A percentile compares a stretch with the other conserved stretches of the same genome.
Evolutionary conservation across 2,113 vertebrate species (phyloP).

Genomic region (Aegotheles bennettii): DNA sequence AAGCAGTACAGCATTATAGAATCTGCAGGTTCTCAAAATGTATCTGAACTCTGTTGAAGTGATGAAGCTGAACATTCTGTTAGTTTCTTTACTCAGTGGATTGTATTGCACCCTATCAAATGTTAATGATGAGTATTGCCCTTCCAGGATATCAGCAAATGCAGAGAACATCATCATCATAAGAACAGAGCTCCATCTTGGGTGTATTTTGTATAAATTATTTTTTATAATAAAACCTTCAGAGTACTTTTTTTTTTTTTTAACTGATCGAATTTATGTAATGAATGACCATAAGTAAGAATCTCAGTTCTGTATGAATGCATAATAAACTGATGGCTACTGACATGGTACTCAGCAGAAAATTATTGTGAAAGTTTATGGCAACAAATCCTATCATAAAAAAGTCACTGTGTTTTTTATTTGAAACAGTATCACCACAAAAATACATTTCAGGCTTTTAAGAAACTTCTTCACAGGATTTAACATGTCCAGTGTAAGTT

Average conservation of each 20-base stretch:
- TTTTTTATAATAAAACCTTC: background rate
- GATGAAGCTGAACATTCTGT: background rate
- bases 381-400: constrained; percentile 42
- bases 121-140: background rate
- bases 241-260: background rate
- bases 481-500: constrained; percentile 22
- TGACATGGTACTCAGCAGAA: background rate
- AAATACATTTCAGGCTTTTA: constrained; percentile 40
- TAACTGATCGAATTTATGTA: background rate
- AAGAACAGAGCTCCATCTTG: background rate
- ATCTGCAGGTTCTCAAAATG: background rate
- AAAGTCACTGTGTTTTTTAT: constrained; percentile 47
- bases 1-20: background rate
- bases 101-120: background rate
- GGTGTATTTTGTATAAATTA: background rate
- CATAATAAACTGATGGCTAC: background rate
- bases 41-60: background rate
- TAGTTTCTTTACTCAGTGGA: background rate
- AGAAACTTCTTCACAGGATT: constrained; percentile 20
- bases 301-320: background rate
- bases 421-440: constrained; percentile 53
- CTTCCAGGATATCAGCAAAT: background rate
- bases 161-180: background rate
- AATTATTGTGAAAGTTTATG: constrained; percentile 54
- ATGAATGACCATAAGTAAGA: background rate